phyloP scores from a whole-genome alignment of 1,140 invertebrate species.

The Argopecten irradians region DNA sequence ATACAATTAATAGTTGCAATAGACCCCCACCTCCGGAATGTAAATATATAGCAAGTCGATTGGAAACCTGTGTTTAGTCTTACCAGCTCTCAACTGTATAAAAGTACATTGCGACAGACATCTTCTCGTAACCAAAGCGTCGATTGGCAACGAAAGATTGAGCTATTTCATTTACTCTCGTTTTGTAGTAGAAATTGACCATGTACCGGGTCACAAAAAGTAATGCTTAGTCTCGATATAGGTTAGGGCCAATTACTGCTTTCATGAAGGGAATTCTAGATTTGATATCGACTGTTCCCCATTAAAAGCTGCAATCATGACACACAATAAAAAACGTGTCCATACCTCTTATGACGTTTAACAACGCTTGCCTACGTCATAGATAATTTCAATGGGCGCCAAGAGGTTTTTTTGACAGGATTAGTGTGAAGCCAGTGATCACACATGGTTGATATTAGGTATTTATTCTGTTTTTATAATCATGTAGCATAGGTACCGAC shows the following conservation, averaged over 20 bases:
- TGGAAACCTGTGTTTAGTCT: no score
- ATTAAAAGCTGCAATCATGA: not conserved
- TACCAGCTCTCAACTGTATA: not conserved
- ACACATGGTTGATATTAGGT: no score
- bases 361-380: not conserved
- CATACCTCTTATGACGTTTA: not conserved
- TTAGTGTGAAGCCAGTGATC: no score
- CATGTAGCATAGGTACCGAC: no score
- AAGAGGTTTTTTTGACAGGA: no score
- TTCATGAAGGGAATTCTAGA: not conserved
- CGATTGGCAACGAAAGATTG: not conserved
- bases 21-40: no score
- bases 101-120: not conserved
- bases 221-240: not conserved
- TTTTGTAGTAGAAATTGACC: not conserved
- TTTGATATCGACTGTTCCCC: not conserved
- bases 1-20: no score
- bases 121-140: not conserved
- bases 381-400: not conserved
- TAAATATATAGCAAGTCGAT: no score
- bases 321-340: not conserved
- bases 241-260: not conserved
- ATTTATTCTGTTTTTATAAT: no score
- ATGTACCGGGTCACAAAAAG: not conserved
- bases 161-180: not conserved